Evolutionary conservation across 2,888 invertebrate species (phyloP).

Genomic region (Epistrophella euchroma): DNA sequence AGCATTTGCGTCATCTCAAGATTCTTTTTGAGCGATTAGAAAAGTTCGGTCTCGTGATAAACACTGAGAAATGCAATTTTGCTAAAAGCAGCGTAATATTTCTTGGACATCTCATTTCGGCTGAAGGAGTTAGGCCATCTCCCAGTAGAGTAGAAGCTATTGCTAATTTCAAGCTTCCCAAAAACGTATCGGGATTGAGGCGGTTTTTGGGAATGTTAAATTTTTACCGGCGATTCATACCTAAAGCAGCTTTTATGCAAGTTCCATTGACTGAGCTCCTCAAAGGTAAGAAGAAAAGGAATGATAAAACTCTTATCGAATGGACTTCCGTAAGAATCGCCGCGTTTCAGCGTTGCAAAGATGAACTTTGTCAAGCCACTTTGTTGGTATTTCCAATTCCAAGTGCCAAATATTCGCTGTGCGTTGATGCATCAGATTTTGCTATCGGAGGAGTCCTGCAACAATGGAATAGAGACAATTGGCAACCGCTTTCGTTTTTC

Average conservation of each 20-base stretch:
- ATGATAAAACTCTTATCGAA: slow-evolving; percentile 1
- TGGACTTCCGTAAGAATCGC: not conserved
- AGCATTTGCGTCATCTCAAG: slow-evolving; percentile 43
- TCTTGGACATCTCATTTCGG: slow-evolving; percentile 32
- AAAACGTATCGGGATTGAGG: slow-evolving; percentile 4
- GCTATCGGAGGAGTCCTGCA: slow-evolving; percentile 60
- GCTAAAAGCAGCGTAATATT: slow-evolving; percentile 13
- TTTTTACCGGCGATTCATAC: not conserved
- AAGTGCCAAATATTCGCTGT: slow-evolving; percentile 18
- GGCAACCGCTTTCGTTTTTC: slow-evolving; percentile 77
- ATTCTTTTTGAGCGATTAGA: slow-evolving; percentile 23
- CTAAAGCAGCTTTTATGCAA: not conserved
- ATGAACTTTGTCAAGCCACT: slow-evolving; percentile 5
- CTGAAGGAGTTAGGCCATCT: slow-evolving; percentile 6
- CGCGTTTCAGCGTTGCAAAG: not conserved
- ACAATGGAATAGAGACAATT: slow-evolving; percentile 40
- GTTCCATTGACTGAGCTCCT: not conserved
- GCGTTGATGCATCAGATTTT: slow-evolving; percentile 61
- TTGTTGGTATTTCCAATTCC: slow-evolving; percentile 45
- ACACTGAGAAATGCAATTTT: slow-evolving; percentile 55
- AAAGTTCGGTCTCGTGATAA: slow-evolving; percentile 47
- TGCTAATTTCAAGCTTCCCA: slow-evolving; percentile 13
- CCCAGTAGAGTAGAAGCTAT: slow-evolving; percentile 48
- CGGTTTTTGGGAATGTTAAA: slow-evolving; percentile 76
- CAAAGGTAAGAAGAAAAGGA: slow-evolving; percentile 1